Evolutionary conservation across 2,797 vertebrate species (phyloP).

Genomic region (Rhinogobio ventralis): DNA sequence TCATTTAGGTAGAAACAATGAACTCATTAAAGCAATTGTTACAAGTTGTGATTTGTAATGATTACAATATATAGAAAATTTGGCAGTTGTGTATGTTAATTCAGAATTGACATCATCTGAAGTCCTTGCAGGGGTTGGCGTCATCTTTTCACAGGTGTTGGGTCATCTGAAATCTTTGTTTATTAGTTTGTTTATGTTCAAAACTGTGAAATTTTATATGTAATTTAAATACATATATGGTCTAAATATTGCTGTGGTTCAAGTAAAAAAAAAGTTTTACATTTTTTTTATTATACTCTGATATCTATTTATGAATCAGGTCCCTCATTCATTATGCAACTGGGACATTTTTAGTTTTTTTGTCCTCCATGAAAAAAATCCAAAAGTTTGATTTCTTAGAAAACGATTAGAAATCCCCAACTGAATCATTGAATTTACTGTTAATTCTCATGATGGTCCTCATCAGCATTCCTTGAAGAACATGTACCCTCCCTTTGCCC

Average conservation of each 20-base stretch:
- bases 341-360: not conserved
- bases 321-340: not conserved
- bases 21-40: too few relatives aligned
- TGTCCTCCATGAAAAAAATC: not conserved
- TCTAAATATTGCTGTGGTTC: not conserved
- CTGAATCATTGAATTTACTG: slow-evolving; percentile 50
- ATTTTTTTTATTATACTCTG: not conserved
- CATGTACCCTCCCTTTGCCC: not conserved
- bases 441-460: not conserved
- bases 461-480: slow-evolving; percentile 12
- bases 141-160: too few relatives aligned
- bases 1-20: not conserved
- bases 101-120: too few relatives aligned
- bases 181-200: not conserved
- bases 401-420: slow-evolving; percentile 32
- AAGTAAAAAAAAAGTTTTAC: not conserved
- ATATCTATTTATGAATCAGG: not conserved
- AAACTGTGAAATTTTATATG: not conserved
- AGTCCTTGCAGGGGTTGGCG: too few relatives aligned
- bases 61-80: not conserved
- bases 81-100: not conserved
- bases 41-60: not conserved
- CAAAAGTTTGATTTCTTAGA: not conserved
- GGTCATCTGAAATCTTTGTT: too few relatives aligned
- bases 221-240: not conserved